These are phyloP conservation scores for Stenotaenia linearis DNA, from an alignment of 2,888 invertebrate species.

Conservation along the genomic window DNA sequence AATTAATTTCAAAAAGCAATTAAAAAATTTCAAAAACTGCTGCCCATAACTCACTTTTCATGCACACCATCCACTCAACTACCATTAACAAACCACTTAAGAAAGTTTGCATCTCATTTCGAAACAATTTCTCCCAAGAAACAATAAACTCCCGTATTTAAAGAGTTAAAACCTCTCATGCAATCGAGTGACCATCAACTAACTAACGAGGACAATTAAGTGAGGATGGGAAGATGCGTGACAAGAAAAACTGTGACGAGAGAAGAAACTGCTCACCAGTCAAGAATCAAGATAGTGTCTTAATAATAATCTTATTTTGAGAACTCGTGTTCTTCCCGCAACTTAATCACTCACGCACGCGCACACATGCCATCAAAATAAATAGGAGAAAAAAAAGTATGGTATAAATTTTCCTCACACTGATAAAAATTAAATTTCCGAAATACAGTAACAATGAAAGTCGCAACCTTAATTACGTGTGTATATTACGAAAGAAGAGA, in stretches of 20 bases:
- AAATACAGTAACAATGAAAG: neutral
- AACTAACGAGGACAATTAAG: conserved; percentile 6
- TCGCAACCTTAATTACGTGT: neutral
- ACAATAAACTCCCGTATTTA: neutral
- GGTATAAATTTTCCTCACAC: neutral
- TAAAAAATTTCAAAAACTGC: too few relatives aligned
- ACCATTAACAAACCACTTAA: too few relatives aligned
- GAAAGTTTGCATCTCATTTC: too few relatives aligned
- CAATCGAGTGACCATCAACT: neutral
- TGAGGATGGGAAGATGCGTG: neutral
- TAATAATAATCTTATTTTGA: conserved; percentile 6
- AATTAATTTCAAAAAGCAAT: too few relatives aligned
- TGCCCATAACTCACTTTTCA: too few relatives aligned
- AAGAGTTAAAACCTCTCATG: neutral
- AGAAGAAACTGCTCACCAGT: conserved; percentile 6
- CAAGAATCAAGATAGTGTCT: neutral
- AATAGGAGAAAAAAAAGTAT: neutral
- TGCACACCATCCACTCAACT: too few relatives aligned
- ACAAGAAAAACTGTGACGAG: neutral
- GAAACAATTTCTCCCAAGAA: neutral
- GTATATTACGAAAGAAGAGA: neutral
- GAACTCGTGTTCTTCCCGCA: neutral
- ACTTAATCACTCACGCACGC: neutral
- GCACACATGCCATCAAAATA: neutral
- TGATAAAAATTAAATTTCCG: neutral